Evolutionary conservation across 2,113 vertebrate genomes (phyloP), one percentile per base, ranked within the genome.

Genomic region (Leucoraja erinaceus): DNA sequence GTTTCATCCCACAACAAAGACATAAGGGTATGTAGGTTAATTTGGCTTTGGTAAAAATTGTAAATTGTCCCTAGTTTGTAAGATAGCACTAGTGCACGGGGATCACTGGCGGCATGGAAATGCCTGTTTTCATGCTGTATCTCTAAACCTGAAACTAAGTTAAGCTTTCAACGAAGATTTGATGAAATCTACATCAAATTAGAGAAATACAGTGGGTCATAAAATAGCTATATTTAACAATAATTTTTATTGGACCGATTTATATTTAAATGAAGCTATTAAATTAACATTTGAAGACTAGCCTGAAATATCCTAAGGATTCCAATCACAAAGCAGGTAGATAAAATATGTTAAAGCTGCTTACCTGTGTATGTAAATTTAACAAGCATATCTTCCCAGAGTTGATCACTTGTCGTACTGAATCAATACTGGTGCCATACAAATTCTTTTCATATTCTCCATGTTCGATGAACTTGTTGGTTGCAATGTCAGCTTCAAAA

Each of bases 371-470:
- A 94, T 98, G 98, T 86, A 99, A 97, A 94, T 97, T 98, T 94
- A 99, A 94, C 94, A 99, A 94, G 94, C 98, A 98, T 94, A 99
- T 98, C 95, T 98, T 98, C 91, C 98, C 98, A 0, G 97, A 97
- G 96, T 98, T 99, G 95, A 99, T 95, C 31, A 98, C 96, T 92
- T 99, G 98, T 77, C 98, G 96, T 93, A 98, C 97, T 0, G 98
- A 98, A 94, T 99, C 98, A n/a, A 96, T 97, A 94, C 98, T 98
- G 66, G 98, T 99, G 93, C 98, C 98, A 59, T 99, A 99, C 54
- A 99, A 94, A 95, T 99, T 99, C 95, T 98, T 98, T 94, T 98
- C 98, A 94, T 97, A 98, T 95, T 99, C 98, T 8, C 98, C 98
- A 0, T 97, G 98, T 68, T 99, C 98, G 0, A 99, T 97, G 94